Percentiles rank a stretch among this genome's conserved stretches.
phyloP scores from a whole-genome alignment of 2,113 vertebrate genomes.

The Platysteira castanea region DNA sequence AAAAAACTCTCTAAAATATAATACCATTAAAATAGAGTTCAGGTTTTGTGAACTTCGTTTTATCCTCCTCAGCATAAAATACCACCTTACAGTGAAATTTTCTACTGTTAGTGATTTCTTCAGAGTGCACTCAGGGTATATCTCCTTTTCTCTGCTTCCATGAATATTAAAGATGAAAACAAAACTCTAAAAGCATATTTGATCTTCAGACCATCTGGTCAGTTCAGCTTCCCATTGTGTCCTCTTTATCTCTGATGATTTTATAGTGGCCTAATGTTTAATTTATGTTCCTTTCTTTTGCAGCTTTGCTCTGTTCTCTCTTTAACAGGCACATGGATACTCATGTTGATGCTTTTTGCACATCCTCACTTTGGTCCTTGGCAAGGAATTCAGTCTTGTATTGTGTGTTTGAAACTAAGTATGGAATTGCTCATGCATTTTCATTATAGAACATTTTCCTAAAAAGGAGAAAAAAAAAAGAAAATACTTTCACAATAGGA shows the following conservation, averaged over 20 bases:
- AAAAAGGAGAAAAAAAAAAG: not conserved
- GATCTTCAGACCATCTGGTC: not conserved
- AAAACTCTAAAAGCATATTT: not conserved
- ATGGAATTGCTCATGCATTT: not conserved
- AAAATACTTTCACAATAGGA: not conserved
- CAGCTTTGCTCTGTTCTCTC: not conserved
- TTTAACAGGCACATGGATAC: not conserved
- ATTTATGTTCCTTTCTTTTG: not conserved
- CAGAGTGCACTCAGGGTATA: not conserved
- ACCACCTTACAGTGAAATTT: accelerated
- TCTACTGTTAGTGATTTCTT: not conserved
- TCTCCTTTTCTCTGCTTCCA: not conserved
- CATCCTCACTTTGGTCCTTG: not conserved
- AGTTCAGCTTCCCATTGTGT: not conserved
- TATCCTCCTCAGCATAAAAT: not conserved
- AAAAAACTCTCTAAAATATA: accelerated
- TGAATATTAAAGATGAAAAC: not conserved
- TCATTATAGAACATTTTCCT: not conserved
- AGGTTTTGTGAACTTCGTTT: not conserved
- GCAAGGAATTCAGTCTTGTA: not conserved
- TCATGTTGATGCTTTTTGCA: not conserved
- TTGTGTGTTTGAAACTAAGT: not conserved
- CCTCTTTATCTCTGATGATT: not conserved
- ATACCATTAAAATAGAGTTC: not conserved
- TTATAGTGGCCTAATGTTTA: not conserved